Percentiles rank a stretch among this genome's conserved stretches.
These are phyloP conservation scores for Ectropis grisescens DNA, from an alignment of 1,140 invertebrate species.

Conservation along the genomic window DNA sequence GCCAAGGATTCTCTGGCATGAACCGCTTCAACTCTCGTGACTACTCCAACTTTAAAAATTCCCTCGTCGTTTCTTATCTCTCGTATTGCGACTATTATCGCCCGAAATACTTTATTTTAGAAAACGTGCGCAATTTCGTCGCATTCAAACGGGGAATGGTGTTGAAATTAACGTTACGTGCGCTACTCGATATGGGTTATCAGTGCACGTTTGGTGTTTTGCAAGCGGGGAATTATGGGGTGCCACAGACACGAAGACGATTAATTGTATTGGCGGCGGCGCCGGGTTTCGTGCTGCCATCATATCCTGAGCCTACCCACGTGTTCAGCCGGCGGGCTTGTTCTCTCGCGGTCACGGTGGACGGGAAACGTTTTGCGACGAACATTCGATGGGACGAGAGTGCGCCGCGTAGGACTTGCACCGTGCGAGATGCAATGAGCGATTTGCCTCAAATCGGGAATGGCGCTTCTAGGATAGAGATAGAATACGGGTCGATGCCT, in stretches of 20 bases:
- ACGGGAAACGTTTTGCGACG: constrained; percentile 74
- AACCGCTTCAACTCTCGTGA: constrained; percentile 90
- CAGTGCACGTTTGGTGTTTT: constrained; percentile 89
- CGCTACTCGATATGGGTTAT: constrained; percentile 88
- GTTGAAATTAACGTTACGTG: constrained; percentile 83
- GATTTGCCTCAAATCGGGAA: constrained; percentile 86
- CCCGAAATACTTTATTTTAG: constrained; percentile 87
- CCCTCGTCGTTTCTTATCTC: constrained; percentile 86
- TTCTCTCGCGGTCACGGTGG: constrained; percentile 80
- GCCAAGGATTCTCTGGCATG: constrained; percentile 93
- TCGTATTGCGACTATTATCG: constrained; percentile 91
- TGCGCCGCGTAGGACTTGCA: constrained; percentile 81
- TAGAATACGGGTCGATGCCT: constrained; percentile 80
- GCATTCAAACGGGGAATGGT: constrained; percentile 85
- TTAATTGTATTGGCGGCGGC: constrained; percentile 88
- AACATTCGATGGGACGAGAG: constrained; percentile 69
- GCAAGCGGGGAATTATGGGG: constrained; percentile 89
- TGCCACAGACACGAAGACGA: constrained; percentile 85
- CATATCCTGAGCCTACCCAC: constrained; percentile 85
- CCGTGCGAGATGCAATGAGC: constrained; percentile 85
- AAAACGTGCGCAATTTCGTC: constrained; percentile 91
- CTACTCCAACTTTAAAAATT: constrained; percentile 92
- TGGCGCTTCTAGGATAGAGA: constrained; percentile 79
- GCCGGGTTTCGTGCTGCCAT: constrained; percentile 83
- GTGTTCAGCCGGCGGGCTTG: constrained; percentile 83